phyloP scores from a whole-genome alignment of 2,888 invertebrate species.

The Noctua fimbriata region DNA sequence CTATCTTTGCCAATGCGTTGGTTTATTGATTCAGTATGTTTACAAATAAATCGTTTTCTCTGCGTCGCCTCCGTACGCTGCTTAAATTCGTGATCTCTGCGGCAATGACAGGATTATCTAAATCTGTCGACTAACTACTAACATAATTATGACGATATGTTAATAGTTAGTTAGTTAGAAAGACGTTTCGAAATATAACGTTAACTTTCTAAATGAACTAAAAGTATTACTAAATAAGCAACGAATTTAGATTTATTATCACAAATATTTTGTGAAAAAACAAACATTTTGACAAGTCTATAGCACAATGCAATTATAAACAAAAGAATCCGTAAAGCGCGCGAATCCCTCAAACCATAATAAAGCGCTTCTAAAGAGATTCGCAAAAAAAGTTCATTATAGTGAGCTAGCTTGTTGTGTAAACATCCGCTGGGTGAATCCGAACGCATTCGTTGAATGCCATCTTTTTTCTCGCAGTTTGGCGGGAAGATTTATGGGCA shows the following conservation, averaged over 20 bases:
- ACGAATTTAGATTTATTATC: constrained; percentile 16
- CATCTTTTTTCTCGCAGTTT: constrained; percentile 80
- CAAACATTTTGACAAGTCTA: constrained; percentile 72
- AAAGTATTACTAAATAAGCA: constrained; percentile 3
- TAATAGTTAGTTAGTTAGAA: no score
- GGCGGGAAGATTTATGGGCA: constrained; percentile 87
- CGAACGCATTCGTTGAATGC: constrained; percentile 78
- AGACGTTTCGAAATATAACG: constrained; percentile 17
- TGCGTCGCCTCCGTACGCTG: constrained; percentile 20
- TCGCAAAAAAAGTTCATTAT: constrained; percentile 78
- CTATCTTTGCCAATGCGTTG: constrained; percentile 45
- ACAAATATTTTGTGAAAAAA: constrained; percentile 39
- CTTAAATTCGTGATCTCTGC: constrained; percentile 56
- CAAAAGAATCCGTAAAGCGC: constrained; percentile 64
- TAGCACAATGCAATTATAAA: constrained; percentile 61
- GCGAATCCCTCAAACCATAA: constrained; percentile 71
- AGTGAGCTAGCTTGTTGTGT: constrained; percentile 83
- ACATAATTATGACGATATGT: constrained; percentile 4
- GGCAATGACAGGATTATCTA: constrained; percentile 56
- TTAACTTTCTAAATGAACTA: constrained; percentile 26
- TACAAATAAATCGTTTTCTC: constrained; percentile 44
- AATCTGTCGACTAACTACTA: constrained; percentile 41
- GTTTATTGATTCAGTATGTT: constrained; percentile 47
- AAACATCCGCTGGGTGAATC: constrained; percentile 85
- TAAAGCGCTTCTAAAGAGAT: constrained; percentile 74